Evolutionary conservation across 2,797 vertebrate genomes (phyloP).

Genomic region (Cyclopterus lumpus): DNA sequence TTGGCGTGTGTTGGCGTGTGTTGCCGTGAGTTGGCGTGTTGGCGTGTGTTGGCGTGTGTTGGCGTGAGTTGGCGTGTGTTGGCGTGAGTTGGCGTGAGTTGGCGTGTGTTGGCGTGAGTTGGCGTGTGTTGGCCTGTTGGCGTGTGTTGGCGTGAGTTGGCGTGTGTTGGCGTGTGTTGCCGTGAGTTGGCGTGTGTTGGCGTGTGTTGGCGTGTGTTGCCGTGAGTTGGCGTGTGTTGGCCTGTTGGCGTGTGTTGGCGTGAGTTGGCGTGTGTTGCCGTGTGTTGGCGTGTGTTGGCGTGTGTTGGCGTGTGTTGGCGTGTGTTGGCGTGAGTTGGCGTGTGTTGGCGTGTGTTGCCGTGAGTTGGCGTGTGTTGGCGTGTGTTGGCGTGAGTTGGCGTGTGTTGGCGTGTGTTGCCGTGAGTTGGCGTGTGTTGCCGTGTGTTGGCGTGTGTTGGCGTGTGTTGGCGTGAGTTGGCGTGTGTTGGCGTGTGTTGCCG

Average conservation of each 20-base stretch:
- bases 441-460: not conserved
- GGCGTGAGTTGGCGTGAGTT: not conserved
- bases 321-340: too few relatives aligned
- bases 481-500: not conserved
- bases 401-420: not conserved
- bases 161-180: not conserved
- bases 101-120: not conserved
- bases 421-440: not conserved
- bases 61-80: not conserved
- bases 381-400: too few relatives aligned
- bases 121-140: too few relatives aligned
- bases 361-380: not conserved
- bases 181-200: too few relatives aligned
- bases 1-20: too few relatives aligned
- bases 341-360: not conserved
- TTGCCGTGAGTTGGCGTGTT: not conserved
- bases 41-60: not conserved
- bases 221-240: not conserved
- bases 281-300: not conserved
- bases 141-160: not conserved
- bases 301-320: not conserved
- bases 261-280: not conserved
- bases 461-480: not conserved
- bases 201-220: not conserved
- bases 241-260: too few relatives aligned